Evolutionary conservation across 2,888 invertebrate species (phyloP).

Genomic region (Trachelus tabidus): DNA sequence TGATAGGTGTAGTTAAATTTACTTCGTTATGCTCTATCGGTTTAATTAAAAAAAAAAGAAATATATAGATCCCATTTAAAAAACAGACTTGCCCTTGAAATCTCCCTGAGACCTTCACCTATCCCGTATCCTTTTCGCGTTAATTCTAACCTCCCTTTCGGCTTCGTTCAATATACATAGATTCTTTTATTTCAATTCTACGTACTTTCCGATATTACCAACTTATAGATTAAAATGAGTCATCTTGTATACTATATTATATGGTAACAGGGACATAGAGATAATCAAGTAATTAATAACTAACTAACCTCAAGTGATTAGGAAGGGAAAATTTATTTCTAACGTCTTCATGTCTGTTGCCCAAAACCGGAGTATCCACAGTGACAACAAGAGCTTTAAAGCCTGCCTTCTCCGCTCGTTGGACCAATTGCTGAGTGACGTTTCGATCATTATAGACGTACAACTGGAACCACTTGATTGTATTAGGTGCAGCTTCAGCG

Average conservation of each 20-base stretch:
- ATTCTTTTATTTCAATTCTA: background rate
- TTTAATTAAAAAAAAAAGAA: no score
- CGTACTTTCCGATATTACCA: no score
- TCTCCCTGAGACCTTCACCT: no score
- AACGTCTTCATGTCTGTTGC: conserved; percentile 83
- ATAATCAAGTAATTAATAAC: conserved; percentile 33
- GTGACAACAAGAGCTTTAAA: conserved; percentile 89
- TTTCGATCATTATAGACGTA: conserved; percentile 87
- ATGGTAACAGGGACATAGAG: background rate
- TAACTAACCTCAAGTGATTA: conserved; percentile 75
- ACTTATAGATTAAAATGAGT: no score
- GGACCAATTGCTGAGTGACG: conserved; percentile 78
- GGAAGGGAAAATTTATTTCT: conserved; percentile 88
- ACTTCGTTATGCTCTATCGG: no score
- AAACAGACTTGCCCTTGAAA: no score
- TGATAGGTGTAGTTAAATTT: no score
- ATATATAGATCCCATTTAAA: no score
- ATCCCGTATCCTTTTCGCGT: no score
- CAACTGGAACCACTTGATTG: conserved; percentile 90
- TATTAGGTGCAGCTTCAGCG: conserved; percentile 79
- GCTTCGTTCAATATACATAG: background rate
- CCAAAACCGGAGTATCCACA: conserved; percentile 90
- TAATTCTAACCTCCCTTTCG: background rate
- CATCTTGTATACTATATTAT: background rate
- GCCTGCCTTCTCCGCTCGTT: conserved; percentile 84